Conservation (phyloP, 1,140 invertebrate species). For the Archegozetes longisetosus region DNA sequence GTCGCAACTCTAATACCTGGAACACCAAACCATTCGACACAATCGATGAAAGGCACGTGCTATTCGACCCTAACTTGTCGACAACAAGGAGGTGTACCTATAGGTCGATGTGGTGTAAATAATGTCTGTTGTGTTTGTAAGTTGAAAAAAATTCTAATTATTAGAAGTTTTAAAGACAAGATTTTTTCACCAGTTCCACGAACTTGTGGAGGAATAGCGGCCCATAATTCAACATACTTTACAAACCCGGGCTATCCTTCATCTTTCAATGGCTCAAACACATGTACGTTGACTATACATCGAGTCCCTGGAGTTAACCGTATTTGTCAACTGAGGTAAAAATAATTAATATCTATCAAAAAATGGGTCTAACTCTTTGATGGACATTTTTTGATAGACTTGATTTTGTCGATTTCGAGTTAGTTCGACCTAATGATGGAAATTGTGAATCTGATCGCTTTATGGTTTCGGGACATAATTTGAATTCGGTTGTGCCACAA, state of each 20-base stretch:
- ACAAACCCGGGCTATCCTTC: constrained; percentile 21
- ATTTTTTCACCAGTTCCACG: constrained; percentile 11
- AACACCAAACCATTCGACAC: background rate
- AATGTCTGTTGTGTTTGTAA: constrained; percentile 24
- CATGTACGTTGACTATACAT: constrained; percentile 47
- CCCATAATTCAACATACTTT: constrained; percentile 20
- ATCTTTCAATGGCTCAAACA: constrained; percentile 20
- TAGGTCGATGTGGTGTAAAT: constrained; percentile 19
- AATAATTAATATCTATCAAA: background rate
- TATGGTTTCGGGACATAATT: constrained; percentile 43
- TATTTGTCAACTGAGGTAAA: constrained; percentile 51
- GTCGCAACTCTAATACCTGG: background rate
- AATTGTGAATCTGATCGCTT: constrained; percentile 50
- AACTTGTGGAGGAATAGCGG: constrained; percentile 18
- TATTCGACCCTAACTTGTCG: constrained; percentile 20
- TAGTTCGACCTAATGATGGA: constrained; percentile 41
- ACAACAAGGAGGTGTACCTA: constrained; percentile 19
- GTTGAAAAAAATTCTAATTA: constrained; percentile 13
- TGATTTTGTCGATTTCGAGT: constrained; percentile 50
- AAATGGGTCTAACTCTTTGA: background rate
- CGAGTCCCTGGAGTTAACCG: constrained; percentile 33
- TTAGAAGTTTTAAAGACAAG: background rate
- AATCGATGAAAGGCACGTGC: constrained; percentile 16
- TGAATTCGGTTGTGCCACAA: constrained; percentile 47
- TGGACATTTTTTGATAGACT: constrained; percentile 27